These are phyloP conservation scores for Prenolepis imparis DNA, from an alignment of 2,888 invertebrate genomes.

Conservation along the genomic window DNA sequence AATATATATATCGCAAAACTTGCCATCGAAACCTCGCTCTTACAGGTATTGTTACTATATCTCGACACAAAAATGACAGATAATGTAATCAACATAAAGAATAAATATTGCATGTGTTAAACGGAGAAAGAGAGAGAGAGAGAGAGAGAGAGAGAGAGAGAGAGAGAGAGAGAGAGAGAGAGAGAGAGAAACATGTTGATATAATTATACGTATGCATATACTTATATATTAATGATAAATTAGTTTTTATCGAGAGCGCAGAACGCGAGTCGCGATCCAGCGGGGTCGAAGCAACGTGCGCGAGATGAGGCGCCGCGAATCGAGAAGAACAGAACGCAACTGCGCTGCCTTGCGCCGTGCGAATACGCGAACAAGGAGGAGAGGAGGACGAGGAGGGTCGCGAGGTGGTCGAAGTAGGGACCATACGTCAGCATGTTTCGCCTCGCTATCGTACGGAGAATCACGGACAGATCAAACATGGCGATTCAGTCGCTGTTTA, in stretches of 20 bases:
- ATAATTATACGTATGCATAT: background rate
- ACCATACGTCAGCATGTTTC: constrained; percentile 74
- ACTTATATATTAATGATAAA: background rate
- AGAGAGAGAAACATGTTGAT: background rate
- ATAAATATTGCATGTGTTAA: background rate
- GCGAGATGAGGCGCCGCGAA: constrained; percentile 30
- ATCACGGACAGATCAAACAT: constrained; percentile 84
- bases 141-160: too few relatives aligned
- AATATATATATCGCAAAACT: too few relatives aligned
- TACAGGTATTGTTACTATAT: too few relatives aligned
- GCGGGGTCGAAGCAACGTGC: constrained; percentile 30
- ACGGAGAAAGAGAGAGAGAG: too few relatives aligned
- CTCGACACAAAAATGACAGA: background rate
- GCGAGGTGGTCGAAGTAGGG: constrained; percentile 32
- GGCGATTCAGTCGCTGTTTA: constrained; percentile 85
- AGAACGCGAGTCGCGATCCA: background rate
- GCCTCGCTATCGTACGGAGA: constrained; percentile 78
- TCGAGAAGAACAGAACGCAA: constrained; percentile 2
- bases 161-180: too few relatives aligned
- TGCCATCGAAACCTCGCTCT: too few relatives aligned
- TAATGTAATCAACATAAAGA: background rate
- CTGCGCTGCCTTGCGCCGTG: constrained; percentile 7
- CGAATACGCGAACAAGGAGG: background rate
- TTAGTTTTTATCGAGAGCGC: background rate
- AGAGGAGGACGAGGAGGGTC: constrained; percentile 12